Evolutionary conservation across 1,140 invertebrate species (phyloP), one percentile per base, ranked within the genome.

Genomic region (Drosophila tsacasi): DNA sequence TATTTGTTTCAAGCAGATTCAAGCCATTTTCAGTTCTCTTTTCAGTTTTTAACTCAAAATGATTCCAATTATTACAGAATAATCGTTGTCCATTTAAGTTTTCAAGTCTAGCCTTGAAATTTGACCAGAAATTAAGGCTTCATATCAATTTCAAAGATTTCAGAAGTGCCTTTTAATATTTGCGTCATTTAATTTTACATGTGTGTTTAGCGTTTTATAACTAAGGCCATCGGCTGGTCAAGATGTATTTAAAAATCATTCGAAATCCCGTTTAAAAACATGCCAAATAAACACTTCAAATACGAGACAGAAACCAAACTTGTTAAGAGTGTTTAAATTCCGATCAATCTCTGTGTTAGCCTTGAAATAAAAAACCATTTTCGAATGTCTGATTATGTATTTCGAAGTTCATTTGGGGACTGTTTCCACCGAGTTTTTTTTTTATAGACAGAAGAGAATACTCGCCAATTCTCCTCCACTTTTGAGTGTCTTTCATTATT

Each of bases 261-360:
- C 59, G 12, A 66, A 63, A 66, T 66, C 23, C 30, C 59, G 64
- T 21, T 46, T 63, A 13, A 37, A 66, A 63, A 66, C 64, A 66
- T 64, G 64, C 39, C 64, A 63, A 64, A 66, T 46, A 66, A 64
- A 64, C 59, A 66, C 64, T 63, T 66, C 21, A 67, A 64, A 65
- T n/a, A 17, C 17, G 13, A 67, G 13, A 67, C 59, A 66, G 39
- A 66, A 63, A 61, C 63, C 58, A 15, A 44, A 44, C 30, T 44
- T 66, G 63, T 63, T 66, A 25, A 44, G 32, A 66, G 21, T 67
- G 59, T 47, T 64, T 21, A 37, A 67, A 67, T 47, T 67, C 32
- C 64, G 64, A 64, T 64, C 64, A 64, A 67, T 67, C 64, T 67
- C 27, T 15, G 30, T 1, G 9, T 47, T 64, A 30, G 59, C 64